These are phyloP conservation scores for Hyposmocoma kahamanoa DNA, from an alignment of 1,140 invertebrate genomes.

Conservation along the genomic window DNA sequence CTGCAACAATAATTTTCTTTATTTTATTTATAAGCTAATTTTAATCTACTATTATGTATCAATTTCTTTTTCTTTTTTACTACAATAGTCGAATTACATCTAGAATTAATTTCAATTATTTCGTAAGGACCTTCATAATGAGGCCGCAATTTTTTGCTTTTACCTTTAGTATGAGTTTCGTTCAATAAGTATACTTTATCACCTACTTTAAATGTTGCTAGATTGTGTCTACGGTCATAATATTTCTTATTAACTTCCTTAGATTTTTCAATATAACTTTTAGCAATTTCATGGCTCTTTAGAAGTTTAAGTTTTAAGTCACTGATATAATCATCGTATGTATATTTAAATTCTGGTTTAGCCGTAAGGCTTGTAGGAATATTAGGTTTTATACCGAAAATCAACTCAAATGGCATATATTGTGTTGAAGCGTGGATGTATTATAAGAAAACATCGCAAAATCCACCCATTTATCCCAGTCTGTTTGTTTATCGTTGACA, in stretches of 20 bases:
- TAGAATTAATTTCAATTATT: slow-evolving; percentile 34
- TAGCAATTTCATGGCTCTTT: slow-evolving; percentile 23
- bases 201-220: slow-evolving; percentile 22
- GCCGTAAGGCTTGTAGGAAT: slow-evolving; percentile 29
- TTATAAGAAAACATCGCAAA: slow-evolving; percentile 65
- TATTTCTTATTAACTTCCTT: slow-evolving; percentile 38
- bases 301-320: slow-evolving; percentile 32
- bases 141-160: slow-evolving; percentile 37
- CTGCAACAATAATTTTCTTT: too few relatives aligned
- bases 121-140: slow-evolving; percentile 42
- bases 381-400: slow-evolving; percentile 57
- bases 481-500: slow-evolving; percentile 28
- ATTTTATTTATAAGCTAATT: too few relatives aligned
- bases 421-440: slow-evolving; percentile 38
- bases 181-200: slow-evolving; percentile 29
- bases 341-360: slow-evolving; percentile 24
- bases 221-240: slow-evolving; percentile 31
- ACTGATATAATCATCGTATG: slow-evolving; percentile 29
- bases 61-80: slow-evolving; percentile 23
- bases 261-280: slow-evolving; percentile 23
- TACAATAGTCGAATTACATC: slow-evolving; percentile 32
- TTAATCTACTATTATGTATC: slow-evolving; percentile 28
- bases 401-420: slow-evolving; percentile 51
- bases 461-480: slow-evolving; percentile 63
- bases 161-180: slow-evolving; percentile 31